These are phyloP conservation scores for Cochlearius cochlearius DNA, from an alignment of 2,113 vertebrate species.

Conservation along the genomic window DNA sequence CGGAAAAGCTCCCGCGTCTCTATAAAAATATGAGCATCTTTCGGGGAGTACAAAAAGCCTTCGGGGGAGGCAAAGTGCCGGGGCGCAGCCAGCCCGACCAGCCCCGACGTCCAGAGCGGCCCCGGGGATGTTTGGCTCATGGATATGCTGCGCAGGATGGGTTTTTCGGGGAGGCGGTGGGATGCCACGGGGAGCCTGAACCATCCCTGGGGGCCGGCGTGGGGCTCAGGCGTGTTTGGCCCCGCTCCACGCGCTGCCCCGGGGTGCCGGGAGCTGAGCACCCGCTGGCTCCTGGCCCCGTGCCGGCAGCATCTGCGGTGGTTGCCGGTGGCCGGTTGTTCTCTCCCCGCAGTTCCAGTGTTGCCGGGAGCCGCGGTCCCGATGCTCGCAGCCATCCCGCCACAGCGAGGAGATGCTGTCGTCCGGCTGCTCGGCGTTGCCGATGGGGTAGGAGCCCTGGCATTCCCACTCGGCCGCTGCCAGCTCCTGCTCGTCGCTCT, in stretches of 20 bases:
- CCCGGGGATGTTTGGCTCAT: background rate
- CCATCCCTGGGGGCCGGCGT: fast-evolving
- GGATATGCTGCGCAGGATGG: background rate
- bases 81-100: background rate
- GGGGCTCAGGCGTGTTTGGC: background rate
- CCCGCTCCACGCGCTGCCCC: background rate
- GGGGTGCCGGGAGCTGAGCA: background rate
- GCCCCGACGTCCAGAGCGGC: background rate
- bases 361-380: background rate
- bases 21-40: slow-evolving; percentile 36
- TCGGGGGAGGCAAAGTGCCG: background rate
- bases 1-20: background rate
- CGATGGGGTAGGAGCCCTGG: slow-evolving; percentile 76
- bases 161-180: background rate
- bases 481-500: slow-evolving; percentile 75
- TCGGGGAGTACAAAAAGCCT: slow-evolving; percentile 29
- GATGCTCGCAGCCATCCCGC: background rate
- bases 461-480: slow-evolving; percentile 61
- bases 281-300: background rate
- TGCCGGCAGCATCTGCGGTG: fast-evolving
- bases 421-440: background rate
- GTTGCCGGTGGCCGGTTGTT: background rate
- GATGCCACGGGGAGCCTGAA: background rate
- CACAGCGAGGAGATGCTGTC: background rate
- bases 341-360: background rate